These are phyloP conservation scores for Cyphomyrus discorhynchus DNA, from an alignment of 2,113 vertebrate genomes.

Conservation along the genomic window DNA sequence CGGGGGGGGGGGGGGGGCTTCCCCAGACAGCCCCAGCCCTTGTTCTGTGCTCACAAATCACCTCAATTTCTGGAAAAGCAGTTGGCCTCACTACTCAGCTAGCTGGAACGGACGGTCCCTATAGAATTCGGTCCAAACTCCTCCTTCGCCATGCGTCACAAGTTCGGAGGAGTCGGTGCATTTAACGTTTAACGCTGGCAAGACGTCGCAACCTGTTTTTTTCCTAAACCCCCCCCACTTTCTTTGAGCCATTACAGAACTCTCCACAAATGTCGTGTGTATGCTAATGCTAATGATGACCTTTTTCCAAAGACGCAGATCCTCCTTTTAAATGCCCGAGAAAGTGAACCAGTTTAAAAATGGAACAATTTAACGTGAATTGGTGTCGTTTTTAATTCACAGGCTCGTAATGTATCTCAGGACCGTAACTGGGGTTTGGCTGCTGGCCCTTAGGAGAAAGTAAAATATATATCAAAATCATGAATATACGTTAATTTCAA, in stretches of 20 bases:
- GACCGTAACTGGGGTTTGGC: background rate
- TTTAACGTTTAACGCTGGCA: background rate
- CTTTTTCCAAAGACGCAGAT: background rate
- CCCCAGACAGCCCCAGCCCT: background rate
- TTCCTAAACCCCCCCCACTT: background rate
- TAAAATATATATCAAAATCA: background rate
- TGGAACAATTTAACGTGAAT: background rate
- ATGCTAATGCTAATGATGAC: background rate
- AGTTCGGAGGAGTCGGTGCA: background rate
- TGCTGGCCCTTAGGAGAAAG: background rate
- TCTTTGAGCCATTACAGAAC: background rate
- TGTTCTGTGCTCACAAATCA: background rate
- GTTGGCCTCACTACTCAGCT: background rate
- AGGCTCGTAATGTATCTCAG: background rate
- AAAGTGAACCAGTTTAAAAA: background rate
- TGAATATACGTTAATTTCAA: background rate
- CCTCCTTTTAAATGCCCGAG: background rate
- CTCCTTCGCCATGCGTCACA: background rate
- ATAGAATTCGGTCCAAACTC: background rate
- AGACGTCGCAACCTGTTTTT: background rate
- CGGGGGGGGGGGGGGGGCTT: background rate
- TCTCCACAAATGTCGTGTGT: background rate
- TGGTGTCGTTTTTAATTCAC: background rate
- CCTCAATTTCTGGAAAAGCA: constrained; percentile 13
- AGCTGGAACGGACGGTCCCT: background rate